Conservation (phyloP, 2,797 vertebrate genomes). For the Sebastes hubbsi region DNA sequence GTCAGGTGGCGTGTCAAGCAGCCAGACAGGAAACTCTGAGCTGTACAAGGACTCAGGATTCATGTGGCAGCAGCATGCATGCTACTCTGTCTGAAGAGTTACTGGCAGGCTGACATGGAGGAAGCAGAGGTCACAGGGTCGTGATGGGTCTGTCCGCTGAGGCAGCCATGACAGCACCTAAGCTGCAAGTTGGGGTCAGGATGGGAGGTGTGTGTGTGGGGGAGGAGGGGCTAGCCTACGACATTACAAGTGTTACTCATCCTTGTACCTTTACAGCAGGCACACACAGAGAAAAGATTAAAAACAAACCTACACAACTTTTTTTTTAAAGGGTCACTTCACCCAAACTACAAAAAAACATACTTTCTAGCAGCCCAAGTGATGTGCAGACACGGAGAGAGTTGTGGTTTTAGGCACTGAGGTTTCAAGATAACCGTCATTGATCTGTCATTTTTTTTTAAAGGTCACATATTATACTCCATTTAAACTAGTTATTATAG, state of each 20-base stretch:
- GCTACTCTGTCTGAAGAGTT: conserved; percentile 17
- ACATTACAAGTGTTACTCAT: background rate
- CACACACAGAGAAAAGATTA: background rate
- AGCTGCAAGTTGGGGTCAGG: background rate
- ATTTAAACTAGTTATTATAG: too few species aligned
- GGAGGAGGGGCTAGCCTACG: background rate
- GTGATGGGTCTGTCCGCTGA: conserved; percentile 14
- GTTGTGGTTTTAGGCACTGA: background rate
- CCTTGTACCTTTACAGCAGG: background rate
- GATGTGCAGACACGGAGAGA: background rate
- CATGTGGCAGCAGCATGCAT: conserved; percentile 7
- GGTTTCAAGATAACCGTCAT: background rate
- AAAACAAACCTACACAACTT: background rate
- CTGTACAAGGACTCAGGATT: background rate
- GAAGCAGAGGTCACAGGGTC: conserved; percentile 43
- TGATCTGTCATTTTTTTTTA: background rate
- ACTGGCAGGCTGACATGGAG: conserved; percentile 7
- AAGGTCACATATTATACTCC: too few species aligned
- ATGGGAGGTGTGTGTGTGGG: too few species aligned
- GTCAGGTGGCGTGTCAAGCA: background rate
- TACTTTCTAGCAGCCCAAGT: background rate
- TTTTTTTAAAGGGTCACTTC: background rate
- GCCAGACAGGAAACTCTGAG: conserved; percentile 24
- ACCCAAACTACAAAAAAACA: background rate
- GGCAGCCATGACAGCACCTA: background rate